Evolutionary conservation across 2,113 vertebrate species (phyloP), one percentile per base, ranked within the genome.

Genomic region (Mus musculus): DNA sequence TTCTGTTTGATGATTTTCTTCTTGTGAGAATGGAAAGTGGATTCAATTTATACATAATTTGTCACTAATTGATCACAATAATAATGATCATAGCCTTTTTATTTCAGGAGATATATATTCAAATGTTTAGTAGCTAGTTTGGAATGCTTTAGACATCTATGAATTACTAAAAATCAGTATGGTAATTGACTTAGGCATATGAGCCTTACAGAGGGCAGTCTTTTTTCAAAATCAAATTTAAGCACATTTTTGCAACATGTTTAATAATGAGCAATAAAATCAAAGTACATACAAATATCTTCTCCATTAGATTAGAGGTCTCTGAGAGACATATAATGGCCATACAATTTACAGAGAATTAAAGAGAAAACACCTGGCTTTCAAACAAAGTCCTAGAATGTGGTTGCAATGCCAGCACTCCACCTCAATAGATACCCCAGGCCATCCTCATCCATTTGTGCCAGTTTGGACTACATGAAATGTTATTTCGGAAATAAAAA

Each of bases 41-140:
- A 76, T 71, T 81, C n/a, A 71, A 76, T 36, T 92, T 54, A 71
- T 76, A 28, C 9, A 88, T 54, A 72, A 54, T 82, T 24, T 16
- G 2, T 14, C 46, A 77, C 30, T 90, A 69, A 69, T 67, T 67
- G 65, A 67, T 69, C 12, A 33, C 65, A 69, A 28, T 82, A 88
- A 88, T 63, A 46, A 77, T 56, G n/a, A 87, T 20, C 82, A 20
- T 20, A 82, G 63, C 4, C 69, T 20, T 87, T 88, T 28, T 26
- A 28, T 8, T 63, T 65, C 39, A 65, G 39, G 1, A 85, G 12
- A 30, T 30, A 20, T 33, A 11, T 42, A 42, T 84, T 65, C 63
- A 95, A 63, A 94, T 56, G 14, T 78, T 95, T 67, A 91, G 30
- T 78, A 65, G 39, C 65, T 85, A 42, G 75, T 86, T 59, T 65